These are phyloP conservation scores for Candidula unifasciata DNA, from an alignment of 2,888 invertebrate genomes.

Conservation along the genomic window DNA sequence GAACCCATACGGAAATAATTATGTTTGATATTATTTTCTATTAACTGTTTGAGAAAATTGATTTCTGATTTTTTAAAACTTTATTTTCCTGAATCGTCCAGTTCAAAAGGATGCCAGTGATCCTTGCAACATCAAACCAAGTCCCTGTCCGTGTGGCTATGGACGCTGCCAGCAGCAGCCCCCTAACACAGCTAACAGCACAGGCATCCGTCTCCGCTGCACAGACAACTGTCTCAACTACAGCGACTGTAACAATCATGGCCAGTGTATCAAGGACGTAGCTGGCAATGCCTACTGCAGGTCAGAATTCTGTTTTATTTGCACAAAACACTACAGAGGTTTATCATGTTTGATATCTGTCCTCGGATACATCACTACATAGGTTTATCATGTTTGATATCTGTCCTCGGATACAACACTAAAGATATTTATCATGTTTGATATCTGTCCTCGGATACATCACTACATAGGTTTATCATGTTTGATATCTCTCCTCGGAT, in stretches of 20 bases:
- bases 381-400: neutral
- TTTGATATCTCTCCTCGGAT: too few species aligned
- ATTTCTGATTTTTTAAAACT: too few species aligned
- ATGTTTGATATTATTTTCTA: too few species aligned
- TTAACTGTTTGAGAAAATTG: too few species aligned
- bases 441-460: too few species aligned
- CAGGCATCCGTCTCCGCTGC: neutral
- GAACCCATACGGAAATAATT: too few species aligned
- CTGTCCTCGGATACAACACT: neutral
- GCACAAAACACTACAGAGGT: too few species aligned
- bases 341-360: neutral
- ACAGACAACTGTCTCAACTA: neutral
- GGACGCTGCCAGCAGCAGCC: neutral
- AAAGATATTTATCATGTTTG: too few species aligned
- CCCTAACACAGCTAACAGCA: neutral
- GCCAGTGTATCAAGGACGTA: neutral
- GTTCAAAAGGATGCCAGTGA: neutral
- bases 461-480: neutral
- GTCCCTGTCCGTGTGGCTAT: neutral
- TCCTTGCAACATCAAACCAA: neutral
- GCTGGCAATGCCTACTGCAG: neutral
- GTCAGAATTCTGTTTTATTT: neutral
- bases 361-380: neutral
- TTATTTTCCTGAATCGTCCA: neutral
- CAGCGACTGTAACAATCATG: neutral